These are phyloP conservation scores for Vanessa cardui DNA, from an alignment of 2,888 invertebrate genomes.

Conservation along the genomic window DNA sequence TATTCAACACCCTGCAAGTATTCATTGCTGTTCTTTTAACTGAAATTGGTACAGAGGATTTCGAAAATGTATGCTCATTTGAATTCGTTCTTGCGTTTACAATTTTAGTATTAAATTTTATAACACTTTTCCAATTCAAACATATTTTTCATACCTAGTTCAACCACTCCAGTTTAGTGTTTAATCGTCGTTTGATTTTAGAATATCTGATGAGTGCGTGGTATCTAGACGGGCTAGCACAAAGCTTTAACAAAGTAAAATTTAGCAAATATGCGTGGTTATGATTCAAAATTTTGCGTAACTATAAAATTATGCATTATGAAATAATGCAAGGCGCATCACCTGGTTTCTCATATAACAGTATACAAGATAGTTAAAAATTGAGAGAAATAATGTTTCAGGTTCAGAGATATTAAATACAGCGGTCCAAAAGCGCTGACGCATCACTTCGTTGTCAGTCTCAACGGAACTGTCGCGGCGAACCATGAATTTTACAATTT, in stretches of 20 bases:
- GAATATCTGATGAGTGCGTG: too few species aligned
- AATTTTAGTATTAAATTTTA: too few species aligned
- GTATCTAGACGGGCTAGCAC: too few species aligned
- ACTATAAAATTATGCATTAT: too few species aligned
- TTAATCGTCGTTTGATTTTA: too few species aligned
- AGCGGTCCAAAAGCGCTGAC: slow-evolving; percentile 33
- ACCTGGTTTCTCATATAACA: slow-evolving; percentile 2
- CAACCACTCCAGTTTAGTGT: too few species aligned
- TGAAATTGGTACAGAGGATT: slow-evolving; percentile 28
- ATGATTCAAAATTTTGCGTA: too few species aligned
- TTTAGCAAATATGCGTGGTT: too few species aligned
- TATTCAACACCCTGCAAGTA: slow-evolving; percentile 24
- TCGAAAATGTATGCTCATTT: slow-evolving; percentile 13
- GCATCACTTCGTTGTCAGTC: slow-evolving; percentile 37
- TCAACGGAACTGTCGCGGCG: slow-evolving; percentile 2
- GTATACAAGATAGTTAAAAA: slow-evolving; percentile 29
- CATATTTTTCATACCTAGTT: too few species aligned
- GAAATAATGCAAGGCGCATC: too few species aligned
- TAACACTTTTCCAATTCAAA: too few species aligned
- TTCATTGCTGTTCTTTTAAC: slow-evolving; percentile 19
- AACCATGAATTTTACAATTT: slow-evolving; percentile 4
- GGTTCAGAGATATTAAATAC: slow-evolving; percentile 39
- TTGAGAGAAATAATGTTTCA: slow-evolving; percentile 37
- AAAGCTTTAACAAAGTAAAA: too few species aligned
- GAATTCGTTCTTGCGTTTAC: neutral